Evolutionary conservation across 1,140 invertebrate genomes (phyloP).

Genomic region (Chionoecetes opilio): DNA sequence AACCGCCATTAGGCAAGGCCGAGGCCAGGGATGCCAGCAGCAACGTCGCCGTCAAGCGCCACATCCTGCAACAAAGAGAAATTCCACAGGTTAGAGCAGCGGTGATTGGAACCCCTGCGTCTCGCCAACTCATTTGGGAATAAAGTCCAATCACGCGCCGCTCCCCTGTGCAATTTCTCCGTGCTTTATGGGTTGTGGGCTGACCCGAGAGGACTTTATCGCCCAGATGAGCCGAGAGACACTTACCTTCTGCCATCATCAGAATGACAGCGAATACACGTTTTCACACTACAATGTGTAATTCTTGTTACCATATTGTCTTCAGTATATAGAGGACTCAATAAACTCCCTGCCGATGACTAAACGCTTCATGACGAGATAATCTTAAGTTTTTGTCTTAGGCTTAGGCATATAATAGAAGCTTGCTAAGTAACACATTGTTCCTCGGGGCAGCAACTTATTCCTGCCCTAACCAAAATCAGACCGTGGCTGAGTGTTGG

Average conservation of each 20-base stretch:
- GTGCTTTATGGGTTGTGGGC: slow-evolving; percentile 52
- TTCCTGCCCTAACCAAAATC: no score
- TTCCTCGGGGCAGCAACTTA: no score
- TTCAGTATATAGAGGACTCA: no score
- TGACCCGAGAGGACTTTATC: slow-evolving; percentile 66
- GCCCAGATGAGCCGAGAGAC: slow-evolving; percentile 62
- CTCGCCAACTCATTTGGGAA: slow-evolving; percentile 67
- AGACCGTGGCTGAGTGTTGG: no score
- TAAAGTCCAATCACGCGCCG: slow-evolving; percentile 69
- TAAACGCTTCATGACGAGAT: no score
- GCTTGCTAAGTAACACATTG: no score
- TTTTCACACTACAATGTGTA: no score
- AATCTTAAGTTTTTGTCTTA: no score
- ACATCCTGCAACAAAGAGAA: slow-evolving; percentile 70
- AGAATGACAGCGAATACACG: no score
- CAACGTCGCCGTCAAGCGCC: slow-evolving; percentile 60
- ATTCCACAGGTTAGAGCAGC: slow-evolving; percentile 66
- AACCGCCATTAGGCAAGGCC: slow-evolving; percentile 36
- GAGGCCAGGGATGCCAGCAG: slow-evolving; percentile 46
- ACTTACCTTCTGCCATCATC: neutral
- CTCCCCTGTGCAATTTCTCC: slow-evolving; percentile 63
- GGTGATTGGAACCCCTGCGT: slow-evolving; percentile 68
- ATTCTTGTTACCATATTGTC: no score
- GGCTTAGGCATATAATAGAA: no score
- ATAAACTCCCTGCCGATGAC: no score